These are phyloP conservation scores for Achatina immaculata DNA, from an alignment of 1,140 invertebrate species.

Conservation along the genomic window DNA sequence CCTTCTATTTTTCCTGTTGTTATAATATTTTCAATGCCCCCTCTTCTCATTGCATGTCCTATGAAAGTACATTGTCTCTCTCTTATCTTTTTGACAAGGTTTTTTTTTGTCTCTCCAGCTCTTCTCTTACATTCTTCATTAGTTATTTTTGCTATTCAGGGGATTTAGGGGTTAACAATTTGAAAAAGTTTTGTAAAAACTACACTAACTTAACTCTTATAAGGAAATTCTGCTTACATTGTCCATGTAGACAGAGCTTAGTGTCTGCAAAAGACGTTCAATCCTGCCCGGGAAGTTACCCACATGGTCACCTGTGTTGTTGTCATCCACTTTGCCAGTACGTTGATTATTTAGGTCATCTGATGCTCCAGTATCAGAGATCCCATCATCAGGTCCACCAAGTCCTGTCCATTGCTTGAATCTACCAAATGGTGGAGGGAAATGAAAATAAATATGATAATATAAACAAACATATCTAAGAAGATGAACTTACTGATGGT, in stretches of 20 bases:
- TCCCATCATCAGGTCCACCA: neutral
- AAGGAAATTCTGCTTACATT: constrained; percentile 39
- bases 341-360: neutral
- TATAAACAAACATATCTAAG: neutral
- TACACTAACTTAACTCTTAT: neutral
- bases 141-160: too few relatives aligned
- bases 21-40: too few relatives aligned
- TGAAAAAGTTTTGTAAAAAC: too few relatives aligned
- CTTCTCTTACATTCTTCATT: too few relatives aligned
- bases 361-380: neutral
- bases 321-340: neutral
- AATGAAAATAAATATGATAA: neutral
- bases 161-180: too few relatives aligned
- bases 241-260: constrained; percentile 71
- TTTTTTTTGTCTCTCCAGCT: too few relatives aligned
- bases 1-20: too few relatives aligned
- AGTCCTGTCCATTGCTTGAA: constrained; percentile 53
- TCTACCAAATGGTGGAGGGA: neutral
- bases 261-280: constrained; percentile 70
- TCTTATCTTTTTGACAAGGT: too few relatives aligned
- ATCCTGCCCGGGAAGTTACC: constrained; percentile 70
- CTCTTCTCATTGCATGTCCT: too few relatives aligned
- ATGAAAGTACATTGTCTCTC: too few relatives aligned
- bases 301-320: constrained; percentile 49
- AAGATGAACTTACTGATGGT: neutral